Evolutionary conservation across 2,113 vertebrate genomes (phyloP).

Genomic region (Oncorhynchus tshawytscha): DNA sequence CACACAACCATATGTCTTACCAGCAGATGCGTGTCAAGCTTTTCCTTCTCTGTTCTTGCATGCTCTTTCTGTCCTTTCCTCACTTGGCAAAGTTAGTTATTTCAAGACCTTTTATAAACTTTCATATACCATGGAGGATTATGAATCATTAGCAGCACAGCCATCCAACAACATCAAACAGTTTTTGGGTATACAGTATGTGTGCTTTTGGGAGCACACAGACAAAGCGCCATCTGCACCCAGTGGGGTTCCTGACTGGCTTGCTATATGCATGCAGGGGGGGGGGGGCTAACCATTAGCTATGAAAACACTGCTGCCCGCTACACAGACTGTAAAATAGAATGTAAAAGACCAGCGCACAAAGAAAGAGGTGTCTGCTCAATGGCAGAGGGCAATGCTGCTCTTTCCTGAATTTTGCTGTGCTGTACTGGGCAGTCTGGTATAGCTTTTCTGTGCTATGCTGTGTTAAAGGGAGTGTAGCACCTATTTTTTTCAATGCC

Average conservation of each 20-base stretch:
- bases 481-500: too few species aligned
- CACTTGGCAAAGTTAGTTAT: too few species aligned
- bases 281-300: slow-evolving; percentile 48
- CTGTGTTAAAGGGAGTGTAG: too few species aligned
- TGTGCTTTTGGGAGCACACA: slow-evolving; percentile 33
- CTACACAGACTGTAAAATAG: slow-evolving; percentile 48
- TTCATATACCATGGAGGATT: slow-evolving; percentile 44
- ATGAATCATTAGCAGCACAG: slow-evolving; percentile 44
- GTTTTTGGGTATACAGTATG: slow-evolving; percentile 32
- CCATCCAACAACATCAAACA: slow-evolving; percentile 24
- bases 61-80: slow-evolving; percentile 18
- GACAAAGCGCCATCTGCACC: slow-evolving; percentile 68
- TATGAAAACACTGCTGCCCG: slow-evolving; percentile 47
- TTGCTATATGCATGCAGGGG: slow-evolving; percentile 36
- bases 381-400: too few species aligned
- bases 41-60: too few species aligned
- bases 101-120: too few species aligned
- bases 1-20: too few species aligned
- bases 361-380: slow-evolving; percentile 19
- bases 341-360: slow-evolving; percentile 29
- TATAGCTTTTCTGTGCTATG: too few species aligned
- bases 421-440: too few species aligned
- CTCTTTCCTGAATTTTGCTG: too few species aligned
- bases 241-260: slow-evolving; percentile 61
- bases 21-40: too few species aligned